These are phyloP conservation scores for Parochlus steinenii DNA, from an alignment of 2,888 invertebrate genomes.

Conservation along the genomic window DNA sequence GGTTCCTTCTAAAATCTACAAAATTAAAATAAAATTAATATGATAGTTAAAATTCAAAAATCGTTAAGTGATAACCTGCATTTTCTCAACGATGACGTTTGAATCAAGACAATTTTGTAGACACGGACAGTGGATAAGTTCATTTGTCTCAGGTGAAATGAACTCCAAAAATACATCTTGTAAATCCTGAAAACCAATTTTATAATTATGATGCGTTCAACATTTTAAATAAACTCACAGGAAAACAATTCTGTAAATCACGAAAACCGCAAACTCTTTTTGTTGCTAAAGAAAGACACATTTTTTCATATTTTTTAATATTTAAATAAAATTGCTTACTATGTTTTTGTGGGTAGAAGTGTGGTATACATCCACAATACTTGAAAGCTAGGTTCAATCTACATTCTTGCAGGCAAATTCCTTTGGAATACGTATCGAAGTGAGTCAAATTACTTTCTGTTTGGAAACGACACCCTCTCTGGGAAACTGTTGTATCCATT, in stretches of 20 bases:
- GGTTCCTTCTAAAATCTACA: slow-evolving; percentile 18
- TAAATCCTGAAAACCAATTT: slow-evolving; percentile 4
- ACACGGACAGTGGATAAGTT: slow-evolving; percentile 19
- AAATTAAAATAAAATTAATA: background rate
- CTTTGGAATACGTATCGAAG: slow-evolving; percentile 25
- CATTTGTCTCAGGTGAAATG: background rate
- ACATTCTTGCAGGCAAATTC: slow-evolving; percentile 27
- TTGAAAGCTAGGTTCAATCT: slow-evolving; percentile 24
- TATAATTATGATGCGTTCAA: background rate
- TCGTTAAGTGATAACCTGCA: slow-evolving; percentile 6
- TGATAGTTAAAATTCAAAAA: background rate
- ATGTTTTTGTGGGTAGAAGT: slow-evolving; percentile 28
- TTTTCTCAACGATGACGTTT: slow-evolving; percentile 15
- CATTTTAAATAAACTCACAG: slow-evolving; percentile 7
- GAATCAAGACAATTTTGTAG: slow-evolving; percentile 25
- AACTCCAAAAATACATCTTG: background rate
- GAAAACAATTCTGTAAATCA: slow-evolving; percentile 21
- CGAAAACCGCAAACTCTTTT: slow-evolving; percentile 24
- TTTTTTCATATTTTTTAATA: background rate
- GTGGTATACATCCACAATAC: slow-evolving; percentile 28
- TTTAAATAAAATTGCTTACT: slow-evolving; percentile 12
- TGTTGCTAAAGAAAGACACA: slow-evolving; percentile 14
- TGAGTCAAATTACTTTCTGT: slow-evolving; percentile 27
- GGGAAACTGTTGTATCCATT: slow-evolving; percentile 22
- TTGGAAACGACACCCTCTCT: slow-evolving; percentile 26